Percentiles rank a stretch among this genome's conserved stretches.
These are phyloP conservation scores for Belgica antarctica DNA, from an alignment of 2,888 invertebrate genomes.

Conservation along the genomic window DNA sequence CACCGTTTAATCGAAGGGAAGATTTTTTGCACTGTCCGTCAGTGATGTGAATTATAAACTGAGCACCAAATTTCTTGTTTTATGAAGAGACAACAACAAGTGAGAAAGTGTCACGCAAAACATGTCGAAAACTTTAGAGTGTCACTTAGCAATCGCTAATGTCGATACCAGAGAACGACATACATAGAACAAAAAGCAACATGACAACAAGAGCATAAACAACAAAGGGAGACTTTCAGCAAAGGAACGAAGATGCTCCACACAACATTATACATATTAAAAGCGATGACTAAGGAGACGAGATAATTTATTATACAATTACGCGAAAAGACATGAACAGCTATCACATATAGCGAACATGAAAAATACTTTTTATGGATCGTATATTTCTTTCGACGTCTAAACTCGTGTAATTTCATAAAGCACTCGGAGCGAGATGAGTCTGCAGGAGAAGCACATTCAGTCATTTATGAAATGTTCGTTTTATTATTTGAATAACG, in stretches of 20 bases:
- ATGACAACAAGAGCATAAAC: not conserved
- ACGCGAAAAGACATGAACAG: not conserved
- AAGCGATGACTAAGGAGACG: not conserved
- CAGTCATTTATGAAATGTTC: not conserved
- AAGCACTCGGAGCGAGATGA: too few species aligned
- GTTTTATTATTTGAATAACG: not conserved
- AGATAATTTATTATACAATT: constrained; percentile 11
- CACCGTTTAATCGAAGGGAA: constrained; percentile 4
- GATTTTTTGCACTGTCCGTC: not conserved
- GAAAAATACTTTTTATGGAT: not conserved
- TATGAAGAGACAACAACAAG: too few species aligned
- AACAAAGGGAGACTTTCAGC: not conserved
- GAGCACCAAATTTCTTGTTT: too few species aligned
- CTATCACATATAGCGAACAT: not conserved
- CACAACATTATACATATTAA: constrained; percentile 10
- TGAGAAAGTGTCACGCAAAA: too few species aligned
- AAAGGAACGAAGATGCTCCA: not conserved
- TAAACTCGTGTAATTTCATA: too few species aligned
- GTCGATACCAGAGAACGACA: not conserved
- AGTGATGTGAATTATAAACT: too few species aligned
- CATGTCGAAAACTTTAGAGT: too few species aligned
- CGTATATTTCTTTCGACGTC: too few species aligned
- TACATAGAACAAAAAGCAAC: not conserved
- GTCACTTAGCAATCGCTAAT: too few species aligned
- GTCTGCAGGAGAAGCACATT: too few species aligned